These are phyloP conservation scores for Coleophora deauratella DNA, from an alignment of 2,888 invertebrate species.

Conservation along the genomic window DNA sequence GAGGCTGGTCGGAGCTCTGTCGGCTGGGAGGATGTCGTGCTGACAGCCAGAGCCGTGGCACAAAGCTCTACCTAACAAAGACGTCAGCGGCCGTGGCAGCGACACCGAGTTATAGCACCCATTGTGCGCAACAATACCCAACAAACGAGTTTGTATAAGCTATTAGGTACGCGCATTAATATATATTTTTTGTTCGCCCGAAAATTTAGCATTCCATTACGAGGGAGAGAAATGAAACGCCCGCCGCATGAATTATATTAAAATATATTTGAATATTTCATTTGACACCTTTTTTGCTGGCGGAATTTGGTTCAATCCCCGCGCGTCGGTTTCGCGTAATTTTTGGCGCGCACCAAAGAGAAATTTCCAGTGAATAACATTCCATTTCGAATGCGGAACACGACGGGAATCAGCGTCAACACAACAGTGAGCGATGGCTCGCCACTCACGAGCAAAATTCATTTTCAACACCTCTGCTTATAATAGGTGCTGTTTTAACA, in stretches of 20 bases:
- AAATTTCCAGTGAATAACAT: slow-evolving; percentile 70
- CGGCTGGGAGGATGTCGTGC: slow-evolving; percentile 30
- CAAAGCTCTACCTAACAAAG: slow-evolving; percentile 71
- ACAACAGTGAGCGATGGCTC: slow-evolving; percentile 62
- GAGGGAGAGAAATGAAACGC: slow-evolving; percentile 74
- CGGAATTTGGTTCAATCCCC: slow-evolving; percentile 70
- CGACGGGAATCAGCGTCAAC: slow-evolving; percentile 68
- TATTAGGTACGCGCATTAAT: slow-evolving; percentile 75
- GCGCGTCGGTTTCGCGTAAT: slow-evolving; percentile 56
- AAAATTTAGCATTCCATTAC: slow-evolving; percentile 75
- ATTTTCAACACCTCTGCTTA: slow-evolving; percentile 33
- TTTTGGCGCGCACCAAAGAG: slow-evolving; percentile 66
- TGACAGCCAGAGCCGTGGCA: slow-evolving; percentile 63
- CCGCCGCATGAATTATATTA: slow-evolving; percentile 75
- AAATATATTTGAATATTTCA: slow-evolving; percentile 76
- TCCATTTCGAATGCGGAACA: slow-evolving; percentile 68
- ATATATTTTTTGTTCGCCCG: slow-evolving; percentile 74
- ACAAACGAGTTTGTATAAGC: slow-evolving; percentile 76
- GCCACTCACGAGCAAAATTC: slow-evolving; percentile 53
- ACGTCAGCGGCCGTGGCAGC: slow-evolving; percentile 72
- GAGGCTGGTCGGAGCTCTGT: no score
- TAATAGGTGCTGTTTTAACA: no score
- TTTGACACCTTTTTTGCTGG: slow-evolving; percentile 73
- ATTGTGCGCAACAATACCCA: slow-evolving; percentile 74
- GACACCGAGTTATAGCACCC: slow-evolving; percentile 74